A percentile compares a stretch with the other conserved stretches of the same genome.
Evolutionary conservation across 2,888 invertebrate species (phyloP).

Genomic region (Ophion costatus): DNA sequence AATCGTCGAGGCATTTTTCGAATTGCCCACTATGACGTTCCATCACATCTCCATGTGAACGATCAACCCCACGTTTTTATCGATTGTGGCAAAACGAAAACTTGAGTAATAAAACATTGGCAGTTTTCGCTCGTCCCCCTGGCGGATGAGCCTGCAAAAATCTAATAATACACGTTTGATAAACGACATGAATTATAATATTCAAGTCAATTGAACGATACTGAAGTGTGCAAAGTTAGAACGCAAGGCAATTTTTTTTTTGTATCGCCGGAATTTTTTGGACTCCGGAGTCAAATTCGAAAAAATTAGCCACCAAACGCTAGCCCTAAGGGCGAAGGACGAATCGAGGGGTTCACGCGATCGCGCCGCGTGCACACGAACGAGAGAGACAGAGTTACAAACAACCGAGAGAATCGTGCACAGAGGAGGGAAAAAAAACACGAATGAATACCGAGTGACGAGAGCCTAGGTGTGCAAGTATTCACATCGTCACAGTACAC

Average conservation of each 20-base stretch:
- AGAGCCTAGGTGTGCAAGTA: constrained; percentile 56
- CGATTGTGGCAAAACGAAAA: constrained; percentile 13
- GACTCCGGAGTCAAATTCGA: too few relatives aligned
- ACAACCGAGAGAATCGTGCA: constrained; percentile 22
- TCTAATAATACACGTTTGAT: too few relatives aligned
- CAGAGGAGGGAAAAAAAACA: not conserved
- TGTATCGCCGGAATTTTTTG: too few relatives aligned
- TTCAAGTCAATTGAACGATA: too few relatives aligned
- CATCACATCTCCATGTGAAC: constrained; percentile 22
- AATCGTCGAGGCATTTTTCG: not conserved
- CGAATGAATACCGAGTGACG: constrained; percentile 57
- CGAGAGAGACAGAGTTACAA: constrained; percentile 46
- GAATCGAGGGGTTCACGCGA: constrained; percentile 15
- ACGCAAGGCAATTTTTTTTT: too few relatives aligned
- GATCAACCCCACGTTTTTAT: constrained; percentile 40
- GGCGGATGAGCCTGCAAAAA: too few relatives aligned
- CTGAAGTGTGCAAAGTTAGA: too few relatives aligned
- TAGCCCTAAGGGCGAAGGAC: not conserved
- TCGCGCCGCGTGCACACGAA: constrained; percentile 47
- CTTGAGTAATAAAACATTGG: too few relatives aligned
- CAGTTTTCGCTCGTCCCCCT: too few relatives aligned
- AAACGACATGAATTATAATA: too few relatives aligned
- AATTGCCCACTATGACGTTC: constrained; percentile 47
- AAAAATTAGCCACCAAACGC: constrained; percentile 10
- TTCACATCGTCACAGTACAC: constrained; percentile 55